These are phyloP conservation scores for Hippocampus comes DNA, from an alignment of 2,113 vertebrate species.

Conservation along the genomic window DNA sequence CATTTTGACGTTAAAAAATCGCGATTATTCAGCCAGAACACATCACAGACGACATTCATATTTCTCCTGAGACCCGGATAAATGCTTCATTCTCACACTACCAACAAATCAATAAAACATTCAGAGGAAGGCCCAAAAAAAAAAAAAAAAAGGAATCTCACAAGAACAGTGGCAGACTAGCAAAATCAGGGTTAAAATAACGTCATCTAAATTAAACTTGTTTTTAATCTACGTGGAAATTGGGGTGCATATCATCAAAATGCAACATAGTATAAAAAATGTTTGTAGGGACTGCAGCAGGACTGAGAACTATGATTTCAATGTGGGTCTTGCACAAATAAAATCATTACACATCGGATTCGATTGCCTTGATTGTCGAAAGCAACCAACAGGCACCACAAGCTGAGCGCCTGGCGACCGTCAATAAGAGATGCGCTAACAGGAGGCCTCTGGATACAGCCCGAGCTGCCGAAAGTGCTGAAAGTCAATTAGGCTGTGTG, in stretches of 20 bases:
- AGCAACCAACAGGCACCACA: neutral
- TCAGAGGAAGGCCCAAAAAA: constrained; percentile 37
- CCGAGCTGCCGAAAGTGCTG: constrained; percentile 26
- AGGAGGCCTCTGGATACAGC: constrained; percentile 17
- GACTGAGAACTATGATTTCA: too few relatives aligned
- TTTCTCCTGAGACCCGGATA: constrained; percentile 58
- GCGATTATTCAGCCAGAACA: constrained; percentile 55
- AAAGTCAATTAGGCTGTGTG: constrained; percentile 34
- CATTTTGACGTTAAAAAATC: constrained; percentile 51
- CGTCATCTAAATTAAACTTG: too few relatives aligned
- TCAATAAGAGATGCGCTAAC: neutral
- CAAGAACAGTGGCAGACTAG: constrained; percentile 33
- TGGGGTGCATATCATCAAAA: too few relatives aligned
- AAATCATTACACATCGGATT: too few relatives aligned
- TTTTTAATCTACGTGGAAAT: too few relatives aligned
- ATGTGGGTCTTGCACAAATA: too few relatives aligned
- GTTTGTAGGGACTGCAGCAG: too few relatives aligned
- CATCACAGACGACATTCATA: constrained; percentile 52
- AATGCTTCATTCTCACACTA: constrained; percentile 57
- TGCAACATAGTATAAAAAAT: too few relatives aligned
- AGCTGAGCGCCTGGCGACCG: neutral
- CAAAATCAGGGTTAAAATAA: neutral
- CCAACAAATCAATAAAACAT: constrained; percentile 72
- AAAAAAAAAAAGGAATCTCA: constrained; percentile 29
- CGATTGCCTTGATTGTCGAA: too few relatives aligned